These are phyloP conservation scores for Dipus sagitta DNA, from an alignment of 2,797 vertebrate species.

Conservation along the genomic window DNA sequence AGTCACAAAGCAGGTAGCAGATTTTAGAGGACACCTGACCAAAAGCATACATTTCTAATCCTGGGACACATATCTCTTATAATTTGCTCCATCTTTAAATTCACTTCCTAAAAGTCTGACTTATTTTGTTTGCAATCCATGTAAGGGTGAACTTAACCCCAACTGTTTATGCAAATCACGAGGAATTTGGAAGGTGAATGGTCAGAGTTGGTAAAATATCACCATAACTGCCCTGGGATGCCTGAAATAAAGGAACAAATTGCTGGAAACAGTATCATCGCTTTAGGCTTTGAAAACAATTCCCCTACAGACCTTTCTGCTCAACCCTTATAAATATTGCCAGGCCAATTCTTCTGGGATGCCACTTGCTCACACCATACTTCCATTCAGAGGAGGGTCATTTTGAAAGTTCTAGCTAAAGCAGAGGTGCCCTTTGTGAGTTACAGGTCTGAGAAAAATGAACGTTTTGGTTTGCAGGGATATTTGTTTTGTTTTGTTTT, in stretches of 20 bases:
- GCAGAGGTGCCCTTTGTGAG: slow-evolving; percentile 75
- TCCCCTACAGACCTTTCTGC: slow-evolving; percentile 62
- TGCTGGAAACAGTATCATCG: background rate
- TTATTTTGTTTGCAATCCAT: slow-evolving; percentile 15
- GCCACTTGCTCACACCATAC: background rate
- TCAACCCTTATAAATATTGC: slow-evolving; percentile 68
- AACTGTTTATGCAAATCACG: background rate
- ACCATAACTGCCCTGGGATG: background rate
- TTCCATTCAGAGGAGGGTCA: slow-evolving; percentile 47
- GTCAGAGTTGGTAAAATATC: background rate
- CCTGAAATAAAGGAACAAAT: slow-evolving; percentile 53
- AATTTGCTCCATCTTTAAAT: background rate
- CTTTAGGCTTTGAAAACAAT: slow-evolving; percentile 42
- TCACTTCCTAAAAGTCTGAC: background rate
- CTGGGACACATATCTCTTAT: background rate
- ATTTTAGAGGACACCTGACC: background rate
- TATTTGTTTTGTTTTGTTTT: slow-evolving; percentile 79
- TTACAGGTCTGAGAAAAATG: slow-evolving; percentile 76
- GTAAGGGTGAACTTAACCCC: slow-evolving; percentile 20
- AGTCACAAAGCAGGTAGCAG: background rate
- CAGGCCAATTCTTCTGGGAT: slow-evolving; percentile 22
- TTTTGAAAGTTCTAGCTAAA: slow-evolving; percentile 62
- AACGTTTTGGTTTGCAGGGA: slow-evolving; percentile 68
- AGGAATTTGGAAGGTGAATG: background rate
- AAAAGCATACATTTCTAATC: background rate